A percentile compares a stretch with the other conserved stretches of the same genome.
phyloP scores from a whole-genome alignment of 2,113 vertebrate species.

The Paramisgurnus dabryanus region DNA sequence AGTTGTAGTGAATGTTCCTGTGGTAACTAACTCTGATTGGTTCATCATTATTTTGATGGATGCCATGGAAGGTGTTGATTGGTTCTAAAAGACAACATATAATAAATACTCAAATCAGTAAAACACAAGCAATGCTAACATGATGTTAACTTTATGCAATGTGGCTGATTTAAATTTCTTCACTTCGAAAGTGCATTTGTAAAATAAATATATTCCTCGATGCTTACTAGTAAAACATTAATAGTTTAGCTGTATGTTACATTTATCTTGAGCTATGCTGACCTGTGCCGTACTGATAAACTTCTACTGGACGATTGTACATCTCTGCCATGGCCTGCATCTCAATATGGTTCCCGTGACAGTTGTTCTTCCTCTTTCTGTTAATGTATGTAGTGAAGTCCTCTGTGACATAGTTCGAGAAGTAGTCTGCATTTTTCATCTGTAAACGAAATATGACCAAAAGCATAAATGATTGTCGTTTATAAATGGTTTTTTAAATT shows the following conservation, averaged over 20 bases:
- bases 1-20: constrained; percentile 97
- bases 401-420: constrained; percentile 95
- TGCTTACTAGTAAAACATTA: no score
- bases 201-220: no score
- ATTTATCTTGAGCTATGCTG: not conserved
- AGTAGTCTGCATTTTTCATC: constrained; percentile 96
- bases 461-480: not conserved
- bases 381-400: constrained; percentile 96
- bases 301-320: constrained; percentile 95
- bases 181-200: no score
- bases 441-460: constrained; percentile 56
- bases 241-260: no score
- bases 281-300: constrained; percentile 93
- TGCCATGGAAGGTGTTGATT: constrained; percentile 97
- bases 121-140: not conserved
- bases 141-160: no score
- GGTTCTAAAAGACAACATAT: constrained; percentile 75
- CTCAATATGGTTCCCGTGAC: constrained; percentile 96
- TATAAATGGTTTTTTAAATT: no score
- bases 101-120: not conserved
- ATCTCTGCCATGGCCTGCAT: constrained; percentile 98
- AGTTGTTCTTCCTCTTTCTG: constrained; percentile 94
- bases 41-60: constrained; percentile 94
- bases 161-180: no score
- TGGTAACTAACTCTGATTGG: constrained; percentile 97